Conservation (phyloP, 2,797 vertebrate genomes). For the Platalea minor region DNA sequence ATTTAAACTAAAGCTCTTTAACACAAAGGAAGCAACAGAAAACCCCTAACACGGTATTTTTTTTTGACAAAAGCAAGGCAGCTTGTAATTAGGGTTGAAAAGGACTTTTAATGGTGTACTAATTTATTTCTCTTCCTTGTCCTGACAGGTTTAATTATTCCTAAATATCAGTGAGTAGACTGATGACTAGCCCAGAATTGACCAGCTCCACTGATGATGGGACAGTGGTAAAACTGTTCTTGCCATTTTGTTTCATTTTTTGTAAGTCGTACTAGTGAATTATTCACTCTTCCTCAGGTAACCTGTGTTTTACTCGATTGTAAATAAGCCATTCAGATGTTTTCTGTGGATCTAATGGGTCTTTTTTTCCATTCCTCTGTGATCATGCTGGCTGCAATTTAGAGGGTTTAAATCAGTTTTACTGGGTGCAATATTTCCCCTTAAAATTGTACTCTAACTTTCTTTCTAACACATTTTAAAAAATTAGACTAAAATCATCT, state of each 20-base stretch:
- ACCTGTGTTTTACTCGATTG: not conserved
- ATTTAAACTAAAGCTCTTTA: not conserved
- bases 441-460: not conserved
- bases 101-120: slow-evolving; percentile 13
- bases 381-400: not conserved
- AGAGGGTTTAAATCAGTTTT: not conserved
- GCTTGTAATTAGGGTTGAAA: slow-evolving; percentile 39
- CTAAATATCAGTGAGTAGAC: slow-evolving; percentile 30
- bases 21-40: not conserved
- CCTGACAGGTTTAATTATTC: slow-evolving; percentile 59
- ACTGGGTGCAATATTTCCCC: not conserved
- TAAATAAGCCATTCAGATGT: not conserved
- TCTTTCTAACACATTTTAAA: not conserved
- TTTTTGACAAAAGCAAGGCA: not conserved
- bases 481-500: not conserved
- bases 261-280: not conserved
- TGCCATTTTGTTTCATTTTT: not conserved
- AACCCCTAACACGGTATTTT: not conserved
- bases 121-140: slow-evolving; percentile 53
- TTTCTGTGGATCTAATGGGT: not conserved
- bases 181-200: not conserved
- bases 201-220: not conserved
- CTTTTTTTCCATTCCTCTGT: not conserved
- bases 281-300: not conserved
- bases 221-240: not conserved